phyloP scores from a whole-genome alignment of 1,140 invertebrate genomes.

The Harpegnathos saltator region DNA sequence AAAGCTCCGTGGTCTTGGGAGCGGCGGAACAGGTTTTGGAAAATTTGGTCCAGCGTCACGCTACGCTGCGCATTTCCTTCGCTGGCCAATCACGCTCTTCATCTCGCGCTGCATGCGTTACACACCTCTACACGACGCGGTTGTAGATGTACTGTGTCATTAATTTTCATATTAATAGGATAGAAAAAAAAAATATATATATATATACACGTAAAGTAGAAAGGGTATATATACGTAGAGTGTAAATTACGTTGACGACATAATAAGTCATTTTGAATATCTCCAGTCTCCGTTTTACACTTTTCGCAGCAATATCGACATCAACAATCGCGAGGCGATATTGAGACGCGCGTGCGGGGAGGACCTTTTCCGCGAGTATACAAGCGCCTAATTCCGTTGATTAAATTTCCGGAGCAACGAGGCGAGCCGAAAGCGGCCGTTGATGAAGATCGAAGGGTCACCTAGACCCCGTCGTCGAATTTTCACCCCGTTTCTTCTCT shows the following conservation, averaged over 20 bases:
- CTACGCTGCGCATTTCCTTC: constrained; percentile 4
- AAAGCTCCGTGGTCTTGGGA: constrained; percentile 76
- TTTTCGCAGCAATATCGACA: not conserved
- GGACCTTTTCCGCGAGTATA: not conserved
- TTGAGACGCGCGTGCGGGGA: not conserved
- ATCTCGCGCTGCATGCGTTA: not conserved
- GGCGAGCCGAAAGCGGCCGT: not conserved
- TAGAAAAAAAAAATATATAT: no score
- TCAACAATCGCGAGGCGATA: no score
- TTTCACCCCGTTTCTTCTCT: constrained; percentile 65
- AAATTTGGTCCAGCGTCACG: constrained; percentile 57
- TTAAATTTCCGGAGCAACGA: constrained; percentile 28
- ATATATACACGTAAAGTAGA: not conserved
- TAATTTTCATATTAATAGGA: constrained; percentile 2
- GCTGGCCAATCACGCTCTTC: constrained; percentile 16
- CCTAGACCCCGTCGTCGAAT: constrained; percentile 55
- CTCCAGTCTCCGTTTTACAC: not conserved
- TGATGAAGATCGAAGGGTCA: constrained; percentile 52
- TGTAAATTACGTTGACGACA: no score
- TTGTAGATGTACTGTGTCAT: not conserved
- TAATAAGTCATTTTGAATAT: not conserved
- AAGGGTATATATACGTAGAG: no score
- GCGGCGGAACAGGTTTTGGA: constrained; percentile 71
- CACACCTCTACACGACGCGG: not conserved
- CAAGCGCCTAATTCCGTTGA: not conserved